A percentile compares a stretch with the other conserved stretches of the same genome.
phyloP scores from a whole-genome alignment of 2,113 vertebrate species.

The Ctenomys sociabilis region DNA sequence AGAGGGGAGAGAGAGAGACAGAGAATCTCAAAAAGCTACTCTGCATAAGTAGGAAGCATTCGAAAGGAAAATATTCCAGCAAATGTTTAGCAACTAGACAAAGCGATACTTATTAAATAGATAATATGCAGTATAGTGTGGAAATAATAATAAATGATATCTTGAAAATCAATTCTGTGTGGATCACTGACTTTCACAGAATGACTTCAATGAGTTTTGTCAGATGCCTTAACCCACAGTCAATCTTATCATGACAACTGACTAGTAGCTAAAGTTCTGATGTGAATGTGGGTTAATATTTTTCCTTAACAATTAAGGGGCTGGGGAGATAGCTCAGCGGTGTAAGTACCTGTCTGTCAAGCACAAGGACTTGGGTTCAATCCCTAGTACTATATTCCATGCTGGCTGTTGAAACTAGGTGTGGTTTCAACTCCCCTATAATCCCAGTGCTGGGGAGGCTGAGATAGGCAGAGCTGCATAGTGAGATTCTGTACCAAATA shows the following conservation, averaged over 20 bases:
- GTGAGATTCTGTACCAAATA: too few species aligned
- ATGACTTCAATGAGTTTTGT: background rate
- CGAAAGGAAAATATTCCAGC: background rate
- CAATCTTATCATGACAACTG: background rate
- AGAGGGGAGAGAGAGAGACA: background rate
- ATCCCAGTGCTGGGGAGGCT: too few species aligned
- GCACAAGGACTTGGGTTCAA: too few species aligned
- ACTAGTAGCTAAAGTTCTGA: background rate
- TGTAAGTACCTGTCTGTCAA: too few species aligned
- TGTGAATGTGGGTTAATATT: background rate
- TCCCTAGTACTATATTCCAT: too few species aligned
- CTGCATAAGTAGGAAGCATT: background rate
- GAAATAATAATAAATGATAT: background rate
- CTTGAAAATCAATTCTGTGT: background rate
- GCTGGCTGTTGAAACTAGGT: too few species aligned
- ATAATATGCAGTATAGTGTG: background rate
- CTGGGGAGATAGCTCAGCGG: too few species aligned
- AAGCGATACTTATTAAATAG: background rate
- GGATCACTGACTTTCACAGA: background rate
- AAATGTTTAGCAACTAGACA: background rate
- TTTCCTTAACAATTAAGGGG: background rate
- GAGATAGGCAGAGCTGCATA: too few species aligned
- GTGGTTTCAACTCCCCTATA: too few species aligned
- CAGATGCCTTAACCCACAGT: background rate
- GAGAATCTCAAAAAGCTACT: background rate